Evolutionary conservation across 2,888 invertebrate genomes (phyloP), one percentile per base, ranked within the genome.

Genomic region (Cryptocheilus praepositus): DNA sequence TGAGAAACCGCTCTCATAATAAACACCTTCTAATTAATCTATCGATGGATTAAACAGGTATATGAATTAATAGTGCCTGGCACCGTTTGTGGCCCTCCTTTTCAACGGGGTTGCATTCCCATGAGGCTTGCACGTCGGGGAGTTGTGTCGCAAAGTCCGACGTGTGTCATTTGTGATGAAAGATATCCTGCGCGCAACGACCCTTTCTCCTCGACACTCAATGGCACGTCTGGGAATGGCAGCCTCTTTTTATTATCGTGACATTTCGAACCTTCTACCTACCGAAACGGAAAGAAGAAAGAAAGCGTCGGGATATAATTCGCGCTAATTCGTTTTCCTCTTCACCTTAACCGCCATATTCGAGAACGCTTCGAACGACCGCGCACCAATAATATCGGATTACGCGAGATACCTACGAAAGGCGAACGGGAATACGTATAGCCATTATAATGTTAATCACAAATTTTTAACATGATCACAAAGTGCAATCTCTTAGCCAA

Each of bases 401-500:
- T 73, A 71, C 71, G 66, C 64, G 72, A 71, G 72, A 80, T 69
- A 75, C 68, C 75, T 70, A 11, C 11, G 18, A 13, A 22, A 62
- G 25, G 21, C n/a, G 36, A 70, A 51, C 25, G 45, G 65, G 60
- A 66, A 68, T 67, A 59, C 76, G 79, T 81, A 81, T 79, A 79
- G 80, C 78, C 78, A 76, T 44, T 66, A 36, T 80, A 78, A 81
- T 81, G 81, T 76, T 81, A 82, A 83, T 83, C 83, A 78, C 83
- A 80, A 85, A 84, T 86, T 85, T 85, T 83, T 87, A 86, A 84
- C 81, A 87, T 85, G 83, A 86, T 87, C 88, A 88, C 88, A 85
- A 88, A 88, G 88, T 88, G 88, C 88, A 88, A 88, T 88, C 88
- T 87, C 85, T 86, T 87, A 88, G 86, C 84, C 85, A 85, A 84